These are phyloP conservation scores for Musca vetustissima DNA, from an alignment of 1,140 invertebrate species.

Conservation along the genomic window DNA sequence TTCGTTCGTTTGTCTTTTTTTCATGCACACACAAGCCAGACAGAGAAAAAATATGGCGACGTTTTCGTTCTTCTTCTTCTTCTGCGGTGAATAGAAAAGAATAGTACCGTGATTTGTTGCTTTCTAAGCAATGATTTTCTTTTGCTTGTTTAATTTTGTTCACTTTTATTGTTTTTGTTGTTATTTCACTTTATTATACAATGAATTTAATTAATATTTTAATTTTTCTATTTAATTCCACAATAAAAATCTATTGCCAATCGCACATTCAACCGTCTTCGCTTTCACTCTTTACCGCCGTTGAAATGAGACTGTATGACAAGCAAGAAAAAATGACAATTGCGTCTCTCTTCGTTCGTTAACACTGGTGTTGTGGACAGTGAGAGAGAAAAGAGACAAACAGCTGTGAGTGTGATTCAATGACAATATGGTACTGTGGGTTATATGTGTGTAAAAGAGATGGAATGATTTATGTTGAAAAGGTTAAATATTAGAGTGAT, in stretches of 20 bases:
- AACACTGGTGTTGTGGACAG: not conserved
- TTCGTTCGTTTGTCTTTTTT: not conserved
- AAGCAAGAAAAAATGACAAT: no score
- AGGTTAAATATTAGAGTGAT: no score
- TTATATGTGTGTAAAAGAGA: no score
- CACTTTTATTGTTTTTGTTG: not conserved
- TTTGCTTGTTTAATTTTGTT: not conserved
- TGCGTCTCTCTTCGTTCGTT: not conserved
- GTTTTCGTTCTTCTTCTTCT: not conserved
- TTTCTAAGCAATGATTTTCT: no score
- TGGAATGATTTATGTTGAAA: no score
- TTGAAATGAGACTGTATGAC: constrained; percentile 16
- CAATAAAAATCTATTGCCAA: not conserved
- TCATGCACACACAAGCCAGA: constrained; percentile 9
- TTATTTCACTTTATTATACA: no score
- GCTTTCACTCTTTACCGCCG: not conserved
- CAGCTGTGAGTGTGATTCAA: no score
- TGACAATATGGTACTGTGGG: no score
- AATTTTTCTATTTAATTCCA: not conserved
- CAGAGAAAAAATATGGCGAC: constrained; percentile 33
- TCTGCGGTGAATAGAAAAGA: not conserved
- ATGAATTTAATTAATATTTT: no score
- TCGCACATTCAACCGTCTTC: not conserved
- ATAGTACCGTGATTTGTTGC: no score
- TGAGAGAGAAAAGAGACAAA: no score